Percentiles rank a stretch among this genome's conserved stretches.
Conservation (phyloP, 1,140 invertebrate genomes). For the Drosophila lacertosa region DNA sequence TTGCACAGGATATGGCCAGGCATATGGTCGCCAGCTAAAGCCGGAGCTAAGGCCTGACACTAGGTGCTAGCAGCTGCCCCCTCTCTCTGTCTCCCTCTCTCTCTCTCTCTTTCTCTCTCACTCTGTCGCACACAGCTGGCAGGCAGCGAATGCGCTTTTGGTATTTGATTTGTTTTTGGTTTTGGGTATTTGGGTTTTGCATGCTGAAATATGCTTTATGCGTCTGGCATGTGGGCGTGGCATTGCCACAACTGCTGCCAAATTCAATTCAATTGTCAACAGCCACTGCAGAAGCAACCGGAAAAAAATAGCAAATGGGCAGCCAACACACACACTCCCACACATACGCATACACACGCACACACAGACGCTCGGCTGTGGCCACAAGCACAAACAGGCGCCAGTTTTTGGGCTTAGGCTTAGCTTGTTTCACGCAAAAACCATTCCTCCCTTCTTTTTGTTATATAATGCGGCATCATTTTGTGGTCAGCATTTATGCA, state of each 20-base stretch:
- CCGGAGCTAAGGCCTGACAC: slow-evolving; percentile 22
- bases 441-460: slow-evolving; percentile 25
- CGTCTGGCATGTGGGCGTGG: slow-evolving; percentile 59
- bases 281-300: slow-evolving; percentile 36
- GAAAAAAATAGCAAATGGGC: slow-evolving; percentile 15
- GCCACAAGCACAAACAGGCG: slow-evolving; percentile 48
- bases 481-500: slow-evolving; percentile 82
- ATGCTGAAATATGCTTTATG: slow-evolving; percentile 79
- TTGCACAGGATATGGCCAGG: slow-evolving; percentile 75
- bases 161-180: slow-evolving; percentile 59
- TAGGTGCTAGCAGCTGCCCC: slow-evolving; percentile 26
- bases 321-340: not conserved
- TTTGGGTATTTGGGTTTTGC: slow-evolving; percentile 52
- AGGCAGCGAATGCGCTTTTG: slow-evolving; percentile 30
- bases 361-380: slow-evolving; percentile 7
- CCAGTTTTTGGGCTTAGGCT: slow-evolving; percentile 45
- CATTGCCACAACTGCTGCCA: slow-evolving; percentile 50
- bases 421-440: slow-evolving; percentile 43
- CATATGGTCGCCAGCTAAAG: slow-evolving; percentile 52
- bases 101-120: not conserved
- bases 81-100: not conserved
- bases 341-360: not conserved
- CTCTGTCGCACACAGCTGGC: too few relatives aligned
- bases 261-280: slow-evolving; percentile 83
- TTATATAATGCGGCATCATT: slow-evolving; percentile 81